Base-by-base conservation (phyloP, 2,797 vertebrate species). In the Spinus olivaceus region DNA sequence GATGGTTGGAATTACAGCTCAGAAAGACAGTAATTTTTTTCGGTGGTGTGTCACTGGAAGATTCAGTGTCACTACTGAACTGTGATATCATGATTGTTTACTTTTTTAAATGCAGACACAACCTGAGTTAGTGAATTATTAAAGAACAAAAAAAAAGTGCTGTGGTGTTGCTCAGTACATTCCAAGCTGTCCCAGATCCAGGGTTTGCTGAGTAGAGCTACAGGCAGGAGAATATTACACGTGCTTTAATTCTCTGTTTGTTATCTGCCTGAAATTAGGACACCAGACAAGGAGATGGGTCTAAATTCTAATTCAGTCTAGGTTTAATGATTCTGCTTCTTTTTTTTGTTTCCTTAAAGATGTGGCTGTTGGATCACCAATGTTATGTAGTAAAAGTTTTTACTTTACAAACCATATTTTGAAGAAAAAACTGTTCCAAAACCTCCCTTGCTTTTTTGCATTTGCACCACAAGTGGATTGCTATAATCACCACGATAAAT, bases 401-500 rank as follows among this genome's bases (percentile, higher is more conserved):
- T 60, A 28, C 35, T 39, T 39, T 60, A 60, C 35, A 39, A 60
- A 1, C 47, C 12, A 16, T 72, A 35, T 88, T 90, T 88, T 1
- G 3, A 74, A 86, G 14, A 32, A 91, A 41, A 71, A 85, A 46
- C 10, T 0, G 1, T 85, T 87, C 69, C 79, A 63, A 87, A 96
- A 66, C 27, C 10, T 81, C 47, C 33, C 46, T 73, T 76, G 37
- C 28, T 78, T 94, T 94, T 91, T 92, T 70, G 47, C 44, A 50
- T 90, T 86, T 95, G 54, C 60, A 64, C 32, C 12, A 16, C 80
- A 81, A 56, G 57, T 61, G 60, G 47, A 66, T 57, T 81, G 67
- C 89, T 91, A 0, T 81, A 92, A 90, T 95, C 89, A 39, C 77
- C 76, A 72, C 0, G 0, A 65, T 92, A 78, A 94, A 90, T 86